Conservation (phyloP, 2,113 vertebrate species). For the Austrofundulus limnaeus region DNA sequence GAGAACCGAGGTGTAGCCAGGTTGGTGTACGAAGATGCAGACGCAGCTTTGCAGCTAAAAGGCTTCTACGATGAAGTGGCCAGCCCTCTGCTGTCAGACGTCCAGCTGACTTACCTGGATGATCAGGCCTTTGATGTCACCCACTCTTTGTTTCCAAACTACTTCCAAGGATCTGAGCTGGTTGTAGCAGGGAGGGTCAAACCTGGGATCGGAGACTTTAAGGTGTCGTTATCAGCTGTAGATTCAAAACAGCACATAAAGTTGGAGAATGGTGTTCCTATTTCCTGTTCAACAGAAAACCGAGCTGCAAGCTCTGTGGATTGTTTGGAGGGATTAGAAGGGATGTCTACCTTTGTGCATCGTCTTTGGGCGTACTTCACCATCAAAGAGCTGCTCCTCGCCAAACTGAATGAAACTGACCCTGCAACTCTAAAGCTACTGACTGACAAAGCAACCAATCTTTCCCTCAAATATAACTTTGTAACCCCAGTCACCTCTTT, state of each 20-base stretch:
- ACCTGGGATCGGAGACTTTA: conserved; percentile 71
- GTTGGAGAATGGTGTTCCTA: conserved; percentile 67
- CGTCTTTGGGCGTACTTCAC: conserved; percentile 86
- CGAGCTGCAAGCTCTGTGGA: conserved; percentile 38
- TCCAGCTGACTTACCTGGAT: conserved; percentile 81
- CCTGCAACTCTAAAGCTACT: conserved; percentile 69
- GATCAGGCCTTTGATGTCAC: conserved; percentile 78
- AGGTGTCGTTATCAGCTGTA: conserved; percentile 73
- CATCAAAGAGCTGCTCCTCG: conserved; percentile 81
- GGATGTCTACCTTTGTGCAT: conserved; percentile 76
- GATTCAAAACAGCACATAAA: conserved; percentile 68
- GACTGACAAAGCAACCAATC: conserved; percentile 80
- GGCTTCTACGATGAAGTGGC: conserved; percentile 85
- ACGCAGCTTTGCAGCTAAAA: conserved; percentile 82
- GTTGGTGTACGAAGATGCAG: conserved; percentile 82
- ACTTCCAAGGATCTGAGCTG: conserved; percentile 85
- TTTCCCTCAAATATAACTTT: conserved; percentile 86
- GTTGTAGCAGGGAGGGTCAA: conserved; percentile 82
- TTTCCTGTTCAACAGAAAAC: conserved; percentile 49
- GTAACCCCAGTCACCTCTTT: conserved; percentile 85
- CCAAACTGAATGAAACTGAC: conserved; percentile 75
- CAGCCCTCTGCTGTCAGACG: conserved; percentile 82
- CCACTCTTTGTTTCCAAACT: conserved; percentile 80
- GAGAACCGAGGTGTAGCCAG: conserved; percentile 81
- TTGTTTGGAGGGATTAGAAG: conserved; percentile 52